Conservation (phyloP, 2,888 invertebrate species). For the Mimachlamys varia region DNA sequence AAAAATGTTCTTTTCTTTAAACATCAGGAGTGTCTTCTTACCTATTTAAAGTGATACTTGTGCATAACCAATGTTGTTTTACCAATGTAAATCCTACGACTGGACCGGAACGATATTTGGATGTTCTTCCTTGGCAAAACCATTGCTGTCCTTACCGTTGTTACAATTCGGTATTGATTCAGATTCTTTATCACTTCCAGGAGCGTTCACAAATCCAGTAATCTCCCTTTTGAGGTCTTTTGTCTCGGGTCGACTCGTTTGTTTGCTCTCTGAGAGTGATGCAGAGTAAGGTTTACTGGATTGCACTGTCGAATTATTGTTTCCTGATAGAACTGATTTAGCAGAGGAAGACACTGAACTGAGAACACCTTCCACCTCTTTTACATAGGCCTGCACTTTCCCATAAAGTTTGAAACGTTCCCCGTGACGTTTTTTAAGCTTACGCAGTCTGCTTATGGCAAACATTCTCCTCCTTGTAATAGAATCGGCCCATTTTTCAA, state of each 20-base stretch:
- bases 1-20: background rate
- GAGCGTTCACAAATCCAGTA: background rate
- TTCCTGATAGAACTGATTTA: background rate
- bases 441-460: conserved; percentile 51
- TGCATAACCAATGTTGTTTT: background rate
- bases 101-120: background rate
- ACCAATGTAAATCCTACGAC: background rate
- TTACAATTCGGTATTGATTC: background rate
- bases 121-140: background rate
- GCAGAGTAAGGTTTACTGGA: background rate
- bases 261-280: background rate
- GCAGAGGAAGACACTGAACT: conserved; percentile 30
- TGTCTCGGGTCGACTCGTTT: background rate
- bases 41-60: background rate
- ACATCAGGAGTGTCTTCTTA: background rate
- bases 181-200: background rate
- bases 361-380: conserved; percentile 42
- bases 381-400: conserved; percentile 44
- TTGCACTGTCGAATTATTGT: background rate
- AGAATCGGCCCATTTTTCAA: conserved; percentile 51
- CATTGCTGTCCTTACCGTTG: background rate
- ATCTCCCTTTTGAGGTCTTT: background rate
- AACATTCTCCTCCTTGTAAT: conserved; percentile 52
- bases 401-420: conserved; percentile 44
- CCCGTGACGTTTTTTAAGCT: conserved; percentile 42